Evolutionary conservation across 2,797 vertebrate genomes (phyloP).

Genomic region (Peromyscus melanophrys): DNA sequence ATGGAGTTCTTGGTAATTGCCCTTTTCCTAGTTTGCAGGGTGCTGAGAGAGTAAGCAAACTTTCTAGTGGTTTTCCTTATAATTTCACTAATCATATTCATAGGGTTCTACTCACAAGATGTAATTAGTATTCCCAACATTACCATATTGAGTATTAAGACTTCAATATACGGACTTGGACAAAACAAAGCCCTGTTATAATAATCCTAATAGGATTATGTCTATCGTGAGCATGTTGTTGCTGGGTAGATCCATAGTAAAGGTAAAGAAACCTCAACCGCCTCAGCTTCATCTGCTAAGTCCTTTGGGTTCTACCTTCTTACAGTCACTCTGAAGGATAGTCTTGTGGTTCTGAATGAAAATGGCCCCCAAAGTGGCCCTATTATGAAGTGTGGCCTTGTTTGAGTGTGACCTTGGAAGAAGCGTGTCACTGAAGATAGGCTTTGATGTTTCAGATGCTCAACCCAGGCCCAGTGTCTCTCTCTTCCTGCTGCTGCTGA

Average conservation of each 20-base stretch:
- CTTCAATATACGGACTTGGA: background rate
- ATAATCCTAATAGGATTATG: background rate
- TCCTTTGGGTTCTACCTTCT: background rate
- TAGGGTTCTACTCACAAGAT: background rate
- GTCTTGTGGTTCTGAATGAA: background rate
- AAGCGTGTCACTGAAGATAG: background rate
- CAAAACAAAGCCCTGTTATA: background rate
- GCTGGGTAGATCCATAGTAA: background rate
- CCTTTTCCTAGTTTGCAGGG: background rate
- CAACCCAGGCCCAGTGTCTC: background rate
- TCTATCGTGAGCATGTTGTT: background rate
- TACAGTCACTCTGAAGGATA: background rate
- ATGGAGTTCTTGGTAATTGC: background rate
- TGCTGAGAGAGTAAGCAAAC: accelerated
- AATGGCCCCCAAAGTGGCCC: background rate
- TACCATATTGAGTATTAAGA: background rate
- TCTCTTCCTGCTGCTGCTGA: background rate
- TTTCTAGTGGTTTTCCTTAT: background rate
- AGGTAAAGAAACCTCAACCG: background rate
- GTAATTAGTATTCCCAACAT: background rate
- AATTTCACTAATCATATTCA: background rate
- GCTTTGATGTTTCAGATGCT: background rate
- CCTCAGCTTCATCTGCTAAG: background rate
- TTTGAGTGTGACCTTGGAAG: background rate
- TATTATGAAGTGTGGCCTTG: background rate